Percentiles rank a stretch among this genome's conserved stretches.
Conservation (phyloP, 2,888 invertebrate genomes). For the Campoplex nolae region DNA sequence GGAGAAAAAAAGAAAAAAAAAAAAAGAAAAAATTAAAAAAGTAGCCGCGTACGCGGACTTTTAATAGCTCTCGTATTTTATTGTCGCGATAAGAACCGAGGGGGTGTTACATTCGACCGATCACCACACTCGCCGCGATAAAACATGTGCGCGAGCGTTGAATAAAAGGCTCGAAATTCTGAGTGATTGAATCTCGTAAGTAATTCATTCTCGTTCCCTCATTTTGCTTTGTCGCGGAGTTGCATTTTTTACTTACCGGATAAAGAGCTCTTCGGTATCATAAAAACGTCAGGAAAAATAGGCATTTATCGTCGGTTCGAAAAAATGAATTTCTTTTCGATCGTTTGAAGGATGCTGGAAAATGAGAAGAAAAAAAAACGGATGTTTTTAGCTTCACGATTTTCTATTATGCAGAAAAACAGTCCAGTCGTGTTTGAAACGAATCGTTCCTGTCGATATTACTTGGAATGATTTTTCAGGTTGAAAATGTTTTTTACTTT, state of each 20-base stretch:
- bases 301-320: background rate
- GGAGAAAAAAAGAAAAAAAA: slow-evolving; percentile 3
- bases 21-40: background rate
- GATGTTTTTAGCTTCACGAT: too few relatives aligned
- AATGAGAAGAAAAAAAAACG: too few relatives aligned
- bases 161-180: background rate
- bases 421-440: background rate
- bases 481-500: background rate
- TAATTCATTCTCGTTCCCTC: too few relatives aligned
- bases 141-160: background rate
- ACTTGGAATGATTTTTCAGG: background rate
- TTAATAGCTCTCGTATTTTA: slow-evolving; percentile 45
- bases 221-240: background rate
- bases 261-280: background rate
- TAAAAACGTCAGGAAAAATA: background rate
- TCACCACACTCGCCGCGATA: background rate
- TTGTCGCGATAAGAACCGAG: slow-evolving; percentile 51
- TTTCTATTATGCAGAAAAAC: too few relatives aligned
- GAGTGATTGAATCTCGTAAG: background rate
- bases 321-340: background rate
- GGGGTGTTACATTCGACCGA: slow-evolving; percentile 27
- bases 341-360: too few relatives aligned
- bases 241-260: background rate
- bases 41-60: slow-evolving; percentile 14
- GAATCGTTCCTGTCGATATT: background rate